Base-by-base conservation (phyloP, 2,888 invertebrate genomes). In the Caradrina clavipalpis region DNA sequence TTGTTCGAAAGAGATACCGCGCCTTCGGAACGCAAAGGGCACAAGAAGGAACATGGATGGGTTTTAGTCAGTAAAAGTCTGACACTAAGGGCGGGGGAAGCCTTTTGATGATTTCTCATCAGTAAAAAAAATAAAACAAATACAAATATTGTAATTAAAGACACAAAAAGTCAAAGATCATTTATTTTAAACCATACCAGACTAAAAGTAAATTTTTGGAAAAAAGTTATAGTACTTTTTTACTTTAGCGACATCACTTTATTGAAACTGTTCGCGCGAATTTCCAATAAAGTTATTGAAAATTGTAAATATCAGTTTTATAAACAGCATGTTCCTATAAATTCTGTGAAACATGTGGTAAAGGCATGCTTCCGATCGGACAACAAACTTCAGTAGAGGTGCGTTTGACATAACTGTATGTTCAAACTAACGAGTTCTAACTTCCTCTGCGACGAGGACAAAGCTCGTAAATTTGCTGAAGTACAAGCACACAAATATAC, bases 401-500 rank as follows among this genome's bases (percentile, higher is more conserved):
- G 72, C 67, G 69, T 80, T 76, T 73, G 77, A 77, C 77, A 67
- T 66, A 73, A 83, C 75, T 72, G 64, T 70, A 70, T 78, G 81
- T 78, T 75, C 73, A 68, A 69, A 69, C 78, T 83, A 85, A 85
- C 76, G 76, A 80, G 75, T 80, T 85, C 71, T 54, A 83, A 81
- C 70, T 83, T 80, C 63, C 59, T 63, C 77, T 59, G 80, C 80
- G 55, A 76, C 77, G 71, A 66, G 69, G 67, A 77, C 77, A 74
- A 68, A 75, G 75, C 69, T 66, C 64, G 71, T 62, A 78, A 75
- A 56, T 59, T 47, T 64, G 62, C 59, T 59, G 31, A 71, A 67
- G 69, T 66, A 61, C 76, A 68, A 82, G 82, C 69, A 82, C 76
- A 72, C 51, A 89, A 89, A 63, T 51, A 69, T 65, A 93, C 96